Base-by-base conservation (phyloP, 2,888 invertebrate genomes). In the Tachina fera region DNA sequence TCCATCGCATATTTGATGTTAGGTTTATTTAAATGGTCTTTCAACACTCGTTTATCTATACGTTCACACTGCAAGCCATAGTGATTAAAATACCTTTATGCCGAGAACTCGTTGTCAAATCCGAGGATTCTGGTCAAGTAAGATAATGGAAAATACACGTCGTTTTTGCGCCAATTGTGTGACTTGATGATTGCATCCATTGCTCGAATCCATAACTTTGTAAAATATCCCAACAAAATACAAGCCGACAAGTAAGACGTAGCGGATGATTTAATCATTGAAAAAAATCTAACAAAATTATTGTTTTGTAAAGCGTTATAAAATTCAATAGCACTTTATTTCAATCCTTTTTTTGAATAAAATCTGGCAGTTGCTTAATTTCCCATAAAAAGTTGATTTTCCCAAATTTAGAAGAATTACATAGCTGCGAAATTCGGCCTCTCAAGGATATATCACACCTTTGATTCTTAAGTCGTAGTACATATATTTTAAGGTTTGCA, bases 401-500 rank as follows among this genome's bases (percentile, higher is more conserved):
- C 98, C 97, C 76, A 99, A 94, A 93, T 99, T 99, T 65, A 99
- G 94, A 71, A 99, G 93, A 47, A 99, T 96, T 76, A 99, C 96
- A 91, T 99, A 99, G 0, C 97, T 96, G 14, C 98, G 94, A 91
- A 99, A 99, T 93, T 99, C 99, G 0, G 98, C 95, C 92, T 99
- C 99, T 88, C 96, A 96, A 0, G 95, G 94, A 91, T 98, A 98
- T 14, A 91, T 90, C 1, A 95, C 93, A 0, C 92, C 91, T 89
- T 96, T 95, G 45, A 95, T 92, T 3, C 94, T 93, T 49, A 98
- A 94, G 93, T 99, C 99, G 58, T 97, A 95, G 91, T 99, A 99
- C 95, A 99, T 96, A 90, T 99, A 98, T 89, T 98, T 98, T 9
- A 99, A 94, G 0, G 98, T 97, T 93, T 99, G 99, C 65, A 99